Evolutionary conservation across 2,888 invertebrate species (phyloP).

Genomic region (Sipunculus nudus): DNA sequence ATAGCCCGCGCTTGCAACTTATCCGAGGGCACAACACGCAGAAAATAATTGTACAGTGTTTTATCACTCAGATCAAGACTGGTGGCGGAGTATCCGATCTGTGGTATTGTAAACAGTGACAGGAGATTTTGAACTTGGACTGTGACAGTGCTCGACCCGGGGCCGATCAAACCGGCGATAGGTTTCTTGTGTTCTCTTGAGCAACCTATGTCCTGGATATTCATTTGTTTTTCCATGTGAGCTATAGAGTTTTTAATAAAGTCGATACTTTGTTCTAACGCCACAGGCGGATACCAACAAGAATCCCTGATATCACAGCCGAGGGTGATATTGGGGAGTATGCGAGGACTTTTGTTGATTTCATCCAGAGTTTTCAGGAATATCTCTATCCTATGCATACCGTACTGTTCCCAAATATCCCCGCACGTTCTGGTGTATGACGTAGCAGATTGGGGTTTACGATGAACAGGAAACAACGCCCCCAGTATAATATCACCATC

Average conservation of each 20-base stretch:
- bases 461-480: slow-evolving; percentile 71
- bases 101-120: slow-evolving; percentile 75
- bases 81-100: slow-evolving; percentile 82
- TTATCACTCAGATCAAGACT: slow-evolving; percentile 80
- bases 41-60: slow-evolving; percentile 78
- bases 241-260: slow-evolving; percentile 75
- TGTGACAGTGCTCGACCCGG: slow-evolving; percentile 78
- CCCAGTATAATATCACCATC: slow-evolving; percentile 73
- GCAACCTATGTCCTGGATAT: slow-evolving; percentile 13
- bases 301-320: slow-evolving; percentile 82
- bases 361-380: slow-evolving; percentile 57
- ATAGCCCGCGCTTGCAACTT: slow-evolving; percentile 80
- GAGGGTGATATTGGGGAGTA: slow-evolving; percentile 71
- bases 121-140: slow-evolving; percentile 78
- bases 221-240: slow-evolving; percentile 39
- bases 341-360: slow-evolving; percentile 72
- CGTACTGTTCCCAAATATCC: slow-evolving; percentile 77
- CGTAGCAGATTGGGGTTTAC: slow-evolving; percentile 65
- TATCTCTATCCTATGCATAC: slow-evolving; percentile 77
- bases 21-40: slow-evolving; percentile 82
- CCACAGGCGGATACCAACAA: slow-evolving; percentile 84
- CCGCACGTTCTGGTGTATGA: slow-evolving; percentile 70
- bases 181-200: slow-evolving; percentile 43
- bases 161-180: slow-evolving; percentile 78
- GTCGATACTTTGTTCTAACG: slow-evolving; percentile 81